phyloP scores from a whole-genome alignment of 2,797 vertebrate genomes.

The Odontamblyopus rebecca region DNA sequence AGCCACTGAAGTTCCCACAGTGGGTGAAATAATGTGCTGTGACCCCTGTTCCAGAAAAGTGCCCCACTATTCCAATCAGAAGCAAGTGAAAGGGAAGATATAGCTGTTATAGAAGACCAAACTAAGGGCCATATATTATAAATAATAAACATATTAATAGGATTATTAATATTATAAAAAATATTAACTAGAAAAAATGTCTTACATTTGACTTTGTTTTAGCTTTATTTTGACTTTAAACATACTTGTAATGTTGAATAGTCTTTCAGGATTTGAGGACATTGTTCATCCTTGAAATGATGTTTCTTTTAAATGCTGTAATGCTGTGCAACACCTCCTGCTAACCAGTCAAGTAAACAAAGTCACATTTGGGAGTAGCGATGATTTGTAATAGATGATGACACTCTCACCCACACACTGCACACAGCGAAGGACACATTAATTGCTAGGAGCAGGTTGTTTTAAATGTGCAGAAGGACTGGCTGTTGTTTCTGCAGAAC shows the following conservation, averaged over 20 bases:
- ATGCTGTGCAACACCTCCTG: conserved; percentile 5
- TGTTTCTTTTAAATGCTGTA: not conserved
- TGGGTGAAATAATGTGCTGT: no score
- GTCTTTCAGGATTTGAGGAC: not conserved
- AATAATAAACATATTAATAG: no score
- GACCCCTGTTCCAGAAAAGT: no score
- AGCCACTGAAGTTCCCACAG: no score
- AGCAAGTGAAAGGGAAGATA: no score
- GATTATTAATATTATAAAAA: no score
- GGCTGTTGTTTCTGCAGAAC: conserved; percentile 78
- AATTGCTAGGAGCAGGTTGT: conserved; percentile 72
- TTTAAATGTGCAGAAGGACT: conserved; percentile 79
- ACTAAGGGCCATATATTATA: no score
- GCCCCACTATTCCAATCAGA: no score
- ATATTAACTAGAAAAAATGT: not conserved
- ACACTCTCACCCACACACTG: conserved; percentile 37
- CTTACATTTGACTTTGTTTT: not conserved
- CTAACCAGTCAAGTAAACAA: conserved; percentile 23
- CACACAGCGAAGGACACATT: conserved; percentile 74
- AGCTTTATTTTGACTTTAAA: not conserved
- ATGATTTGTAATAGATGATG: conserved; percentile 30
- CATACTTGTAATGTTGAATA: not conserved
- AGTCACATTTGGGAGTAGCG: conserved; percentile 23
- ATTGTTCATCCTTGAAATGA: conserved; percentile 3
- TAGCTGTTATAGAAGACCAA: no score